Conservation (phyloP, 1,140 invertebrate species). For the Coboldia fuscipes region DNA sequence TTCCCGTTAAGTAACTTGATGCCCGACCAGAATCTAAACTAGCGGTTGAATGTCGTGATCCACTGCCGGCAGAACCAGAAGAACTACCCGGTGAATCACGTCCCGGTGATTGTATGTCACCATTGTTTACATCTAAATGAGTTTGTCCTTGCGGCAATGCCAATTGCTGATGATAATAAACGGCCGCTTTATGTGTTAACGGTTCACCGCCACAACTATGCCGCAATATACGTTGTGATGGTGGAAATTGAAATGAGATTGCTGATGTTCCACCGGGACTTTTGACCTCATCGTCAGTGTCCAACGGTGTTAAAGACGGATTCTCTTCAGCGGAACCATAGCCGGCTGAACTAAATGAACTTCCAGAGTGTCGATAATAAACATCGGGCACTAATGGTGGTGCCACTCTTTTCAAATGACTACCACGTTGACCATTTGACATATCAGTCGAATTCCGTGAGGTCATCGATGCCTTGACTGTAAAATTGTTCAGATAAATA, state of each 20-base stretch:
- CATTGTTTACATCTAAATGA: constrained; percentile 22
- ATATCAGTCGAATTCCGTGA: too few species aligned
- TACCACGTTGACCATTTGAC: too few species aligned
- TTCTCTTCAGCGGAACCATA: constrained; percentile 35
- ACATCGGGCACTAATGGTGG: constrained; percentile 58
- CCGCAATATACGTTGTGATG: too few species aligned
- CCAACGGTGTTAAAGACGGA: not conserved
- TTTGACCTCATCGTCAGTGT: too few species aligned
- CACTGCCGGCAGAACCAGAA: constrained; percentile 50
- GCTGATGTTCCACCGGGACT: too few species aligned
- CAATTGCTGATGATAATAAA: constrained; percentile 51
- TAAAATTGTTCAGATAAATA: too few species aligned
- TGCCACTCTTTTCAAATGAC: constrained; percentile 62
- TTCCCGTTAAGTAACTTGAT: constrained; percentile 29
- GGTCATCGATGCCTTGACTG: too few species aligned
- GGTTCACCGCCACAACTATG: too few species aligned
- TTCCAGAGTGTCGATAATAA: constrained; percentile 36
- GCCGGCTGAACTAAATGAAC: constrained; percentile 37
- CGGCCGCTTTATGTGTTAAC: constrained; percentile 41
- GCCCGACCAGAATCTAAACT: constrained; percentile 82
- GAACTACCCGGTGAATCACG: constrained; percentile 74
- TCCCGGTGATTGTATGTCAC: constrained; percentile 62
- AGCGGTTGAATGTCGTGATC: constrained; percentile 72
- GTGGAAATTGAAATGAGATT: too few species aligned
- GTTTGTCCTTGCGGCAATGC: constrained; percentile 48